Base-by-base conservation (phyloP, 2,113 vertebrate species). In the Butastur rufipennis region DNA sequence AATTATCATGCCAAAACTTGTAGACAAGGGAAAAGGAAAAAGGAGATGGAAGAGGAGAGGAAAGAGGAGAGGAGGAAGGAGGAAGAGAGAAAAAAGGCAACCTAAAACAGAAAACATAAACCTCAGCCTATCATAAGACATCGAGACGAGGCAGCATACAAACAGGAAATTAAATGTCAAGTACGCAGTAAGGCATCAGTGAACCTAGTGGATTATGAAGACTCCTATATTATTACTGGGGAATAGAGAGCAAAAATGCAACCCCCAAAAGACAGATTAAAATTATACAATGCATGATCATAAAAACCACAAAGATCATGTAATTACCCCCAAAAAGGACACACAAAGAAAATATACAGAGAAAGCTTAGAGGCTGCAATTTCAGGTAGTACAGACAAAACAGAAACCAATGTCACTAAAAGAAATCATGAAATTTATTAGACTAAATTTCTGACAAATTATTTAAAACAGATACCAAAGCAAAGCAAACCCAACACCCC, bases 81-180 rank as follows among this genome's bases (percentile, higher is more conserved):
- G 31, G 34, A 81, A 53, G 21, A 56, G 14, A 3, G 45, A 12
- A 50, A 74, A 74, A 79, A 82, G 20, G 47, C 32, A 77, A 53
- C 48, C 70, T 6, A 61, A 93, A 88, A 1, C 45, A 90, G 68
- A 87, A 93, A 78, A 38, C 59, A 86, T 52, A 86, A 88, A 78
- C 65, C 47, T 93, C 65, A 63, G 68, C 29, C 43, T 93, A 93
- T 75, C n/a, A 14, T 31, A 63, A 86, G 68, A 61, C 52, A 89
- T 65, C 56, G 81, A 93, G 73, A 81, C 2, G 6, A 89, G 73
- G 59, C 61, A 94, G 91, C 47, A 81, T 12, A 56, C 29, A 91
- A 94, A 93, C 93, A 94, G 93, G 95, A 97, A 96, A 96, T 96
- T 96, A 96, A 97, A 94, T 87, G 70, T 61, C 84, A 89, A 81